Percentiles rank a stretch among this genome's conserved stretches.
Conservation (phyloP, 2,797 vertebrate species). For the Sebastes hubbsi region DNA sequence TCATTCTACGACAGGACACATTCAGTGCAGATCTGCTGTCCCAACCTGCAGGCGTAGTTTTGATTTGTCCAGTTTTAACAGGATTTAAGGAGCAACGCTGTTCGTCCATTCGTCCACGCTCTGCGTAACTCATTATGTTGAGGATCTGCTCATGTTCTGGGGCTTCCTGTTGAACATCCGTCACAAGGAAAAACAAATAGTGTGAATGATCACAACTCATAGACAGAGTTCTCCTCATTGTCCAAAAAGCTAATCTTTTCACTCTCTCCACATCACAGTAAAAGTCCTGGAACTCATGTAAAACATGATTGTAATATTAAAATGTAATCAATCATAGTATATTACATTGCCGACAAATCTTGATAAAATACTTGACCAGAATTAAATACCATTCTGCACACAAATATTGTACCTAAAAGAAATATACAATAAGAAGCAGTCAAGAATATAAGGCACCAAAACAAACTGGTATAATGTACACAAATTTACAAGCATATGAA, state of each 20-base stretch:
- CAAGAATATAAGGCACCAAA: neutral
- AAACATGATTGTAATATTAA: neutral
- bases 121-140: constrained; percentile 76
- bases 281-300: too few relatives aligned
- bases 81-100: constrained; percentile 66
- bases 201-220: neutral
- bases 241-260: neutral
- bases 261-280: neutral
- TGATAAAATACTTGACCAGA: neutral
- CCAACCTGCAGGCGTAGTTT: constrained; percentile 25
- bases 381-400: neutral
- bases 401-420: neutral
- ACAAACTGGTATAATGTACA: neutral
- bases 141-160: constrained; percentile 78
- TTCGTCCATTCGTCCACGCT: constrained; percentile 80
- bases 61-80: constrained; percentile 6
- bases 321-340: neutral
- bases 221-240: neutral
- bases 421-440: neutral
- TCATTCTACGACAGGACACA: neutral
- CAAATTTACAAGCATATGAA: neutral
- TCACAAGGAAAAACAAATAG: neutral
- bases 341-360: neutral
- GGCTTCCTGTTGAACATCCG: constrained; percentile 25
- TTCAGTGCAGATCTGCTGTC: neutral